Evolutionary conservation across 2,888 invertebrate genomes (phyloP), one percentile per base, ranked within the genome.

Genomic region (Trissoscelio sp.): DNA sequence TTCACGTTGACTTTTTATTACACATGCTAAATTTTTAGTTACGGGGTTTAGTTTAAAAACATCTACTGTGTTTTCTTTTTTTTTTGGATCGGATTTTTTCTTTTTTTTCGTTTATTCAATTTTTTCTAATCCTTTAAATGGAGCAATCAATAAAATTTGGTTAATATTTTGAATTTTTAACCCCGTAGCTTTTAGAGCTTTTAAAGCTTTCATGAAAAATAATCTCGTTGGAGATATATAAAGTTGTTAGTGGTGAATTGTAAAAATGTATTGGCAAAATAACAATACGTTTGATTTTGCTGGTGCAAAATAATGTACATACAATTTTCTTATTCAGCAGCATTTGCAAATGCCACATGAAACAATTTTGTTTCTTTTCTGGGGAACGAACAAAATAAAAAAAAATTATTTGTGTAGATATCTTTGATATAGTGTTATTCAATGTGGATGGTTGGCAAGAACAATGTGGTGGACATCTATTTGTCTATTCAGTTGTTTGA

Each of bases 121-220:
- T 46, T 22, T 22, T 46, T 46, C 16, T 11, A 46, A 24, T 51
- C 51, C 11, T 28, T 34, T 7, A 55, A 55, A 31, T 11, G 18
- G 16, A 34, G 16, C 55, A 55, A 34, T 34, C 31, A 18, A 55
- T 11, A 1, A 31, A 55, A 31, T 34, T 34, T 34, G 18, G 55
- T 55, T 55, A 18, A 55, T 55, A 34, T 57, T 57, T 57, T n/a
- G 34, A 6, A 55, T 37, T 55, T 55, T 55, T 20, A 34, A 57
- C 1, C 57, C 2, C 57, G n/a, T 7, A 20, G 22, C 20, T 57
- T 57, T n/a, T 6, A 37, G 31, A 37, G 57, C 57, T 37, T 57
- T 57, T 55, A 16, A 55, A 31, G 55, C 18, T 34, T 34, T 22
- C 12, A 37, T 22, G 31, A 22, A 57, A 57, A 37, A 31, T 53